Evolutionary conservation across 2,113 vertebrate genomes (phyloP).

Genomic region (Canis aureus): DNA sequence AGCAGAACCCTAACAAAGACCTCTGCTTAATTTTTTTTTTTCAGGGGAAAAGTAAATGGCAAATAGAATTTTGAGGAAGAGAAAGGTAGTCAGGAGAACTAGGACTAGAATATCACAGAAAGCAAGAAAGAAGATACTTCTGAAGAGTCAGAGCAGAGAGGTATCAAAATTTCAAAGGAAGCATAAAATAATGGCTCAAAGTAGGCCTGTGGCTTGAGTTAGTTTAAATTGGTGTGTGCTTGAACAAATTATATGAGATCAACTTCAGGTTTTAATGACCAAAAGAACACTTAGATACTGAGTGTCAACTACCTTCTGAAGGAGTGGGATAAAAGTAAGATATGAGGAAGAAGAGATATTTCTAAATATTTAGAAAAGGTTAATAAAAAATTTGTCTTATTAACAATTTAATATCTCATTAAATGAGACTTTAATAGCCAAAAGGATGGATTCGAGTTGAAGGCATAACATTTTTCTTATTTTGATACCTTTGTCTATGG

Average conservation of each 20-base stretch:
- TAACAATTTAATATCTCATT: neutral
- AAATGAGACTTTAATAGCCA: neutral
- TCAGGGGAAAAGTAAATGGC: neutral
- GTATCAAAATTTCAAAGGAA: neutral
- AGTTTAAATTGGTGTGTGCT: neutral
- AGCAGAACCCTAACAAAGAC: neutral
- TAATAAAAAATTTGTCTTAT: neutral
- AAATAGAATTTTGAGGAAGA: neutral
- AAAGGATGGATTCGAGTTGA: neutral
- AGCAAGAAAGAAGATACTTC: neutral
- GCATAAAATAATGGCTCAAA: neutral
- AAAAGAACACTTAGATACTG: neutral
- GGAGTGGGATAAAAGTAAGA: neutral
- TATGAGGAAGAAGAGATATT: neutral
- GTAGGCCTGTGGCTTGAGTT: neutral
- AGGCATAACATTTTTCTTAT: neutral
- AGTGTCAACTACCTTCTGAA: neutral
- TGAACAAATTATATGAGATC: neutral
- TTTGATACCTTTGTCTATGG: neutral
- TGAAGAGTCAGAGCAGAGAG: neutral
- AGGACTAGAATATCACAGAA: neutral
- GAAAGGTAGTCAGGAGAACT: neutral
- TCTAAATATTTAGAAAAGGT: slow-evolving; percentile 26
- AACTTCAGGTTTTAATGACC: neutral
- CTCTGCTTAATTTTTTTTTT: neutral